Evolutionary conservation across 2,797 vertebrate species (phyloP).

Genomic region (Anguilla obscura): DNA sequence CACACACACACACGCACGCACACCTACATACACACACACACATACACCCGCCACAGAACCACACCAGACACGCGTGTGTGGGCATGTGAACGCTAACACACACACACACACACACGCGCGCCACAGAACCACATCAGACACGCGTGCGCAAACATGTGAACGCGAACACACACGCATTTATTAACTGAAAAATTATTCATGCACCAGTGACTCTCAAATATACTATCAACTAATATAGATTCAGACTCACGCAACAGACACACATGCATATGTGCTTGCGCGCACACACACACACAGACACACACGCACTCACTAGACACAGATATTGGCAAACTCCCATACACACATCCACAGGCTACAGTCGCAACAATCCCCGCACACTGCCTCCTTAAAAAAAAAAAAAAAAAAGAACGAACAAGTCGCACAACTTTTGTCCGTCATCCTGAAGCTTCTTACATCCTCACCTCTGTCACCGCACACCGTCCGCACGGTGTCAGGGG

Average conservation of each 20-base stretch:
- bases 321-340: neutral
- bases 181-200: too few species aligned
- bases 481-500: neutral
- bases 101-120: neutral
- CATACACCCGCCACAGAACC: too few species aligned
- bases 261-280: neutral
- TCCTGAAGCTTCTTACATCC: neutral
- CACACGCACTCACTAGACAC: neutral
- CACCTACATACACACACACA: too few species aligned
- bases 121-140: neutral
- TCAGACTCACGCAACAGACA: neutral
- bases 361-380: neutral
- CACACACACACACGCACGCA: too few species aligned
- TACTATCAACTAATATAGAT: neutral
- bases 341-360: neutral
- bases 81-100: too few species aligned
- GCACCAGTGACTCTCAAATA: neutral
- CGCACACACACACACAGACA: neutral
- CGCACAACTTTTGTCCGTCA: neutral
- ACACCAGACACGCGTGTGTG: too few species aligned
- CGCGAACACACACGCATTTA: too few species aligned
- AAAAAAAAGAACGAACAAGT: neutral
- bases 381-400: neutral
- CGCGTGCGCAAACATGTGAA: too few species aligned
- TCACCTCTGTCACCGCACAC: too few species aligned